phyloP scores from a whole-genome alignment of 2,888 invertebrate genomes.

The Schizotus pectinicornis region DNA sequence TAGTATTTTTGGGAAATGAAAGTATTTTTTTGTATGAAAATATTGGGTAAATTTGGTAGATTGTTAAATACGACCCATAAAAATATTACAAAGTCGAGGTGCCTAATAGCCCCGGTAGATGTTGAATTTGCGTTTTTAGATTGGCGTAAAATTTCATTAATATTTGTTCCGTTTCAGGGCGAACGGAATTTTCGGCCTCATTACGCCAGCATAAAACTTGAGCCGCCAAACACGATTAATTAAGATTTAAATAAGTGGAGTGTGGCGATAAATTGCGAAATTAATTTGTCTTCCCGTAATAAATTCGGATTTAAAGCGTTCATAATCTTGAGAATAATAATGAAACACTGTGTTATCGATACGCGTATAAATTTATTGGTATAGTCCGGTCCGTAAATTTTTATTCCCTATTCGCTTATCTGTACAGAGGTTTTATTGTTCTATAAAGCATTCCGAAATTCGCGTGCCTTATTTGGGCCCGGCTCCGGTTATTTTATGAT shows the following conservation, averaged over 20 bases:
- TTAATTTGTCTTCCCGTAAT: conserved; percentile 32
- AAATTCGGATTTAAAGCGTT: conserved; percentile 31
- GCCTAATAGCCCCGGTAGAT: too few species aligned
- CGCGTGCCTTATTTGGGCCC: conserved; percentile 26
- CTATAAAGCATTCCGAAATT: conserved; percentile 23
- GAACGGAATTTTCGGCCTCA: too few species aligned
- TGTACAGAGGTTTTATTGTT: conserved; percentile 26
- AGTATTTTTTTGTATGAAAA: too few species aligned
- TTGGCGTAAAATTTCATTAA: too few species aligned
- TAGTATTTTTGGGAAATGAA: too few species aligned
- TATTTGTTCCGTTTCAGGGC: too few species aligned
- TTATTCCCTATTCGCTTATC: conserved; percentile 25
- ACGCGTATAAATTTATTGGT: conserved; percentile 11
- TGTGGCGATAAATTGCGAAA: conserved; percentile 35
- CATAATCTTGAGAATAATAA: conserved; percentile 33
- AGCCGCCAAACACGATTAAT: conserved; percentile 29
- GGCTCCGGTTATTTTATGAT: conserved; percentile 31
- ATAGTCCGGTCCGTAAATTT: conserved; percentile 11
- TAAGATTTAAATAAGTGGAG: conserved; percentile 34
- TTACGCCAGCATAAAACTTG: conserved; percentile 11
- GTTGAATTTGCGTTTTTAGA: too few species aligned
- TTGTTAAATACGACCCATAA: too few species aligned
- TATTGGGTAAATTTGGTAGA: too few species aligned
- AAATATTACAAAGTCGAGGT: too few species aligned
- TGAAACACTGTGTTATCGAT: conserved; percentile 21